Conservation (phyloP, 1,140 invertebrate genomes). For the Macrotrachela quadricornifera region DNA sequence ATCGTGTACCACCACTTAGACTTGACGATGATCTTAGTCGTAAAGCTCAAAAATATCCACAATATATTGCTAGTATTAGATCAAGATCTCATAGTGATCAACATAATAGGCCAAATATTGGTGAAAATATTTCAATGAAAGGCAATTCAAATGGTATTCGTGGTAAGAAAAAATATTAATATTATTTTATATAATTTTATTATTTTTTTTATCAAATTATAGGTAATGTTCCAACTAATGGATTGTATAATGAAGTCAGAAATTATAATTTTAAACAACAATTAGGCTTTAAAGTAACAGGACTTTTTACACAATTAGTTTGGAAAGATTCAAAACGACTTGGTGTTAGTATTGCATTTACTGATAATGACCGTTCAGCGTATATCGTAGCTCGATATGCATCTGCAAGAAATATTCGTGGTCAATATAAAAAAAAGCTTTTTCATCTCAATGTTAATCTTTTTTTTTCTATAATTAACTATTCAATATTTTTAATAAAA, state of each 20-base stretch:
- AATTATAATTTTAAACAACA: neutral
- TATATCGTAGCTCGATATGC: conserved; percentile 56
- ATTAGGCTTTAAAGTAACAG: neutral
- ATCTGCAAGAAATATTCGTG: conserved; percentile 48
- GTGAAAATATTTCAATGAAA: too few relatives aligned
- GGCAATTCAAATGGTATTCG: too few relatives aligned
- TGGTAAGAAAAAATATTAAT: too few relatives aligned
- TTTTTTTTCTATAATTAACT: too few relatives aligned
- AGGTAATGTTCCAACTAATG: too few relatives aligned
- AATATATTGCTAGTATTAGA: conserved; percentile 53
- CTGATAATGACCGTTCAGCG: conserved; percentile 37
- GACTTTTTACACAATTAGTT: conserved; percentile 23
- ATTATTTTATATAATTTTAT: too few relatives aligned
- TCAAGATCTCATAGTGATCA: conserved; percentile 47
- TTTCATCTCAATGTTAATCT: too few relatives aligned
- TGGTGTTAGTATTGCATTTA: conserved; percentile 42
- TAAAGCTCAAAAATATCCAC: conserved; percentile 59
- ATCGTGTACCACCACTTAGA: conserved; percentile 41
- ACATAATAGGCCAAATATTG: too few relatives aligned
- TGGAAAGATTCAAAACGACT: conserved; percentile 47
- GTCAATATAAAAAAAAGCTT: too few relatives aligned
- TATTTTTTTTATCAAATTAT: too few relatives aligned
- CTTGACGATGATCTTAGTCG: conserved; percentile 39
- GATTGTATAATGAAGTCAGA: too few relatives aligned
- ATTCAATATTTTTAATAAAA: too few relatives aligned